These are phyloP conservation scores for Lycodopsis pacificus DNA, from an alignment of 2,797 vertebrate genomes.

Conservation along the genomic window DNA sequence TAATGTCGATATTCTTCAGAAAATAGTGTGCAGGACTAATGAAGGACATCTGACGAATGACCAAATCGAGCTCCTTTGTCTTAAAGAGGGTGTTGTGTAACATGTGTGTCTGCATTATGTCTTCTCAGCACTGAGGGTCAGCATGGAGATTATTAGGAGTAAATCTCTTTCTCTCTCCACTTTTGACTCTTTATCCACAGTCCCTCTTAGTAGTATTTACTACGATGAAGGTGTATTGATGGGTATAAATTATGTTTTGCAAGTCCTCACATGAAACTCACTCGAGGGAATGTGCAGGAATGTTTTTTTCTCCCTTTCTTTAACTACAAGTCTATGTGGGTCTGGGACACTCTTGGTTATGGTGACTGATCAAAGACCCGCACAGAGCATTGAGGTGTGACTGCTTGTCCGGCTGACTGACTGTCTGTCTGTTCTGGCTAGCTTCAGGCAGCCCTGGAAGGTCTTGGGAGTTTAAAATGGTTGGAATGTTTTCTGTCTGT, in stretches of 20 bases:
- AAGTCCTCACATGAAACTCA: constrained; percentile 62
- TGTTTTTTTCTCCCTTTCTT: constrained; percentile 38
- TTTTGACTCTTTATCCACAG: constrained; percentile 22
- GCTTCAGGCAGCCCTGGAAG: constrained; percentile 44
- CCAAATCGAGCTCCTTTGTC: constrained; percentile 61
- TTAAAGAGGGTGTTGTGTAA: constrained; percentile 74
- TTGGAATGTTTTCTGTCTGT: constrained; percentile 79
- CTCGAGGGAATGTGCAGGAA: constrained; percentile 47
- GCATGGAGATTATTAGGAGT: neutral
- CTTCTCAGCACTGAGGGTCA: constrained; percentile 40
- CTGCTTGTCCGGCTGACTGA: constrained; percentile 41
- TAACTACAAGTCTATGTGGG: constrained; percentile 20
- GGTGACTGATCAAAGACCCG: constrained; percentile 65
- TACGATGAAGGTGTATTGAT: constrained; percentile 9
- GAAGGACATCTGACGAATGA: constrained; percentile 38
- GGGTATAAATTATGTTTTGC: constrained; percentile 46
- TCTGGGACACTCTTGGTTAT: constrained; percentile 40
- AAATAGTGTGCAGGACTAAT: neutral
- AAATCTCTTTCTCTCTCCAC: neutral
- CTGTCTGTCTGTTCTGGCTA: constrained; percentile 39
- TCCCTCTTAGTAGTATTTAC: constrained; percentile 42
- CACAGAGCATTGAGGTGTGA: constrained; percentile 65
- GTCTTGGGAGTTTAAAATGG: constrained; percentile 73
- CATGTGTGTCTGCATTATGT: constrained; percentile 63
- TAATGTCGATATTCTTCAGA: neutral